phyloP scores from a whole-genome alignment of 2,888 invertebrate genomes.

The Lochmaea capreae region DNA sequence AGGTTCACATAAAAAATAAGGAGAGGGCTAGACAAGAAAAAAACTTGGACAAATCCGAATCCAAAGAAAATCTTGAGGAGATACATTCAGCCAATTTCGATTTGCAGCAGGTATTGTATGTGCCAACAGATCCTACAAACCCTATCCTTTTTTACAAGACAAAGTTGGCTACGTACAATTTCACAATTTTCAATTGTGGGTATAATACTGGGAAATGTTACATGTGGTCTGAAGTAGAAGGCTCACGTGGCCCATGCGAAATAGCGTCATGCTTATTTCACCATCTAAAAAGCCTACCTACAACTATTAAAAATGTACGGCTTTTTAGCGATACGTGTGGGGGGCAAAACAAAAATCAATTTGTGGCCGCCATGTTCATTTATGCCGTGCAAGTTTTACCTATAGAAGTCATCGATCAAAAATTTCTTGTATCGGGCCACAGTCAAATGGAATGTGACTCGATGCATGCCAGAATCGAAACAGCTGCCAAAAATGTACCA shows the following conservation, averaged over 20 bases:
- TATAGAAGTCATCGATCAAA: too few species aligned
- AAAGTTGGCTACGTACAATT: slow-evolving; percentile 38
- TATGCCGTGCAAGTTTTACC: too few species aligned
- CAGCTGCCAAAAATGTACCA: too few species aligned
- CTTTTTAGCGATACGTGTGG: too few species aligned
- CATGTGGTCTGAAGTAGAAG: slow-evolving; percentile 50
- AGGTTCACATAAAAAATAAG: not conserved
- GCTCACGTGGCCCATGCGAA: slow-evolving; percentile 48
- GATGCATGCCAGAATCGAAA: too few species aligned
- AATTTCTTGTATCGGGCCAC: too few species aligned
- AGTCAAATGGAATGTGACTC: too few species aligned
- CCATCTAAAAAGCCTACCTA: too few species aligned
- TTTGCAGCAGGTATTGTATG: slow-evolving; percentile 45
- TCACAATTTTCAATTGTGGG: slow-evolving; percentile 44
- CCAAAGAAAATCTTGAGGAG: not conserved
- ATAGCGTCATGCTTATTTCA: slow-evolving; percentile 32
- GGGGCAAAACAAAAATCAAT: too few species aligned
- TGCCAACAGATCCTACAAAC: slow-evolving; percentile 41
- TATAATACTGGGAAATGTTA: slow-evolving; percentile 45
- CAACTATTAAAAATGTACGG: too few species aligned
- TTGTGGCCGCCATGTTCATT: too few species aligned
- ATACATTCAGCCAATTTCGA: slow-evolving; percentile 40
- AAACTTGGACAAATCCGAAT: not conserved
- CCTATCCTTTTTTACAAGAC: slow-evolving; percentile 45
- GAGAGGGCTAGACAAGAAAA: not conserved